Evolutionary conservation across 2,888 invertebrate genomes (phyloP), one percentile per base, ranked within the genome.

Genomic region (Magallana nippona): DNA sequence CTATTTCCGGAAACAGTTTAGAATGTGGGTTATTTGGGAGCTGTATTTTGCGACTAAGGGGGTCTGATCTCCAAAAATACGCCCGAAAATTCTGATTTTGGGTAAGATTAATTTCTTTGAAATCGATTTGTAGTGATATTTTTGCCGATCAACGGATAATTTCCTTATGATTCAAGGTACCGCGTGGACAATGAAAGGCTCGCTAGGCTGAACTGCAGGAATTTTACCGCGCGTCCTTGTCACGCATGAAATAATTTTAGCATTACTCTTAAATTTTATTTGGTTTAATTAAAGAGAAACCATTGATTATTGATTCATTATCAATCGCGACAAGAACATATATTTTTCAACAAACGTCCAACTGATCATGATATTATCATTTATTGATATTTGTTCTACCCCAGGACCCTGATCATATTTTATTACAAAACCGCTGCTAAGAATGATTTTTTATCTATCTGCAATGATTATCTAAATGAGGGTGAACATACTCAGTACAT

Each of bases 1-100:
- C 71, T 71, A 71, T 71, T 71, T 71, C 71, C 71, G 71, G 71
- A 71, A 71, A 71, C 71, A 71, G 22, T 15, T 27, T 13, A 22
- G 71, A 27, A 27, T 71, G 71, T 71, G 71, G 44, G 71, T 32
- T 17, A 60, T n/a, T 60, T 17, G 60, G n/a, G 11, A 71, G 71
- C 22, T 71, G 32, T 71, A 27, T 27, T 71, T 60, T 32, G 27
- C 27, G 71, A 27, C 32, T 13, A 71, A 32, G 22, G 13, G 19
- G 15, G 15, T 27, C 1, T 71, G 27, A 27, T 71, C 27, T 15
- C 15, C 3, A 27, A 5, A 22, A 27, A 15, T 22, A 27, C 44
- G 3, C 5, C 32, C 3, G 17, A 27, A 71, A 15, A 27, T 27
- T 32, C 27, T 22, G 15, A 71, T 71, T 32, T 27, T 19, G 3